Percentiles rank a stretch among this genome's conserved stretches.
Conservation (phyloP, 2,888 invertebrate genomes). For the Phortica okadai region DNA sequence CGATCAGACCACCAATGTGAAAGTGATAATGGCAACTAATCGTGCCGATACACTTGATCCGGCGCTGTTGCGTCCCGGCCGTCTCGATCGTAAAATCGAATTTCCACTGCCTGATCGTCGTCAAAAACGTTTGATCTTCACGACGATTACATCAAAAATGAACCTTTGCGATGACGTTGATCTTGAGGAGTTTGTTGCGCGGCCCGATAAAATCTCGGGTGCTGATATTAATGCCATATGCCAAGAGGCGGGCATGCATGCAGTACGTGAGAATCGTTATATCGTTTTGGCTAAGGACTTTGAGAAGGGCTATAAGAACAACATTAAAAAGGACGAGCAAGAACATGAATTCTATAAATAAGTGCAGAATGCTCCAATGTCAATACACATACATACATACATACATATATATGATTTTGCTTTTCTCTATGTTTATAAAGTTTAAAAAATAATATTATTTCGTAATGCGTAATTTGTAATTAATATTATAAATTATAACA, state of each 20-base stretch:
- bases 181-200: constrained; percentile 98
- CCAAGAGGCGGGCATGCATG: constrained; percentile 99
- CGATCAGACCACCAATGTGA: constrained; percentile 99
- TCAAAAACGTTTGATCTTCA: constrained; percentile 97
- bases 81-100: constrained; percentile 98
- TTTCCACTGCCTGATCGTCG: constrained; percentile 94
- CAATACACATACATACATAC: background rate
- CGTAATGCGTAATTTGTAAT: background rate
- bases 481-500: background rate
- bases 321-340: constrained; percentile 97
- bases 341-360: constrained; percentile 99
- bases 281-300: constrained; percentile 99
- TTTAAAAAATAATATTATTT: background rate
- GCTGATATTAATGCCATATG: constrained; percentile 99
- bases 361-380: background rate
- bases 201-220: constrained; percentile 98
- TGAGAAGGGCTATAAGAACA: constrained; percentile 99
- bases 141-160: constrained; percentile 98
- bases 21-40: constrained; percentile 98
- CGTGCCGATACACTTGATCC: constrained; percentile 99
- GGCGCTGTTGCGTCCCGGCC: constrained; percentile 82
- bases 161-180: constrained; percentile 99
- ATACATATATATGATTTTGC: background rate
- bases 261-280: constrained; percentile 98
- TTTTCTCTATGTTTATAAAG: background rate